A percentile compares a stretch with the other conserved stretches of the same genome.
Evolutionary conservation across 2,113 vertebrate species (phyloP).

Genomic region (Apeltes quadracus): DNA sequence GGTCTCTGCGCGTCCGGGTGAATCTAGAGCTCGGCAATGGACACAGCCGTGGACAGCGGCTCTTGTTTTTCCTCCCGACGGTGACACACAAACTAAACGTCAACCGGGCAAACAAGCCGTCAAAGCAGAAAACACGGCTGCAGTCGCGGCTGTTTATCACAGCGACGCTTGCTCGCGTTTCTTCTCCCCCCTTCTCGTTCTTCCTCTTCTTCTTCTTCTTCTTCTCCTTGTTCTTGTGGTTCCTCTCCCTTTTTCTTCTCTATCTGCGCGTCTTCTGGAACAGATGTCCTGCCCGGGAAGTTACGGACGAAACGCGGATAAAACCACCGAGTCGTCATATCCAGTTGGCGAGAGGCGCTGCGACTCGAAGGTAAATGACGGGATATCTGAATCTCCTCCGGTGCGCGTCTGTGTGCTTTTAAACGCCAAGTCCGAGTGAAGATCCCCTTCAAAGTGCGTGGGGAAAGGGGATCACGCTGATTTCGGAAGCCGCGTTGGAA

Average conservation of each 20-base stretch:
- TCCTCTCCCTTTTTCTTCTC: conserved; percentile 2
- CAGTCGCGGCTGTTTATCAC: conserved; percentile 8
- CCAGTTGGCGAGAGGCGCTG: conserved; percentile 29
- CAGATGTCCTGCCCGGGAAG: conserved; percentile 69
- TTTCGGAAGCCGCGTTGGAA: conserved; percentile 37
- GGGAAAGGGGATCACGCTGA: conserved; percentile 62
- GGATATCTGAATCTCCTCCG: neutral
- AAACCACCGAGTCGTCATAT: conserved; percentile 45
- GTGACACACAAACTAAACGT: conserved; percentile 57
- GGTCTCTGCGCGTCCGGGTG: conserved; percentile 39
- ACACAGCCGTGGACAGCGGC: conserved; percentile 56
- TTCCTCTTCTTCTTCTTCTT: too few species aligned
- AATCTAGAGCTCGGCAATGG: conserved; percentile 67
- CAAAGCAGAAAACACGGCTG: conserved; percentile 19
- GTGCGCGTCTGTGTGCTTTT: conserved; percentile 19
- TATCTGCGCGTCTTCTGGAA: conserved; percentile 38
- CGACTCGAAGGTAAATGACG: conserved; percentile 56
- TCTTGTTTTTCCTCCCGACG: conserved; percentile 37
- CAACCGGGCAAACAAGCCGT: conserved; percentile 48
- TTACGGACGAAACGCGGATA: conserved; percentile 71
- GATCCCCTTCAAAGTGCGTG: conserved; percentile 55
- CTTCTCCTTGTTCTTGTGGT: neutral
- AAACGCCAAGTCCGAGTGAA: conserved; percentile 38
- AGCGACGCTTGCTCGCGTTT: neutral
- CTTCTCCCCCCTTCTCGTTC: neutral